A percentile compares a stretch with the other conserved stretches of the same genome.
Conservation (phyloP, 2,797 vertebrate genomes). For the Clarias fuscus region DNA sequence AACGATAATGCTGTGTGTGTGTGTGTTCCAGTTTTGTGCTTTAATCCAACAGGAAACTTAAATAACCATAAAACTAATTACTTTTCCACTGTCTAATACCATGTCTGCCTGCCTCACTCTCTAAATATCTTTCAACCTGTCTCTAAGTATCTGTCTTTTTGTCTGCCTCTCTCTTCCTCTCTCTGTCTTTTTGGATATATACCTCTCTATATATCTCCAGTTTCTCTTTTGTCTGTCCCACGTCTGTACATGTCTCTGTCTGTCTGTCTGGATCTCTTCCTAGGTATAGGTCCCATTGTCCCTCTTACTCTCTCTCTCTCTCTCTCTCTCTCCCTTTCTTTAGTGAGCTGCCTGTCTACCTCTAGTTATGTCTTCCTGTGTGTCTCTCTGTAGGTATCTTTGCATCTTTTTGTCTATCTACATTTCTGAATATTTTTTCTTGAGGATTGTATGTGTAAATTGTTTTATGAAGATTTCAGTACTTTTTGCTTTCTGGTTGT, state of each 20-base stretch:
- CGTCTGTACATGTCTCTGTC: not conserved
- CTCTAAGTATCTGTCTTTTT: not conserved
- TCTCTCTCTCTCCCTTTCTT: conserved; percentile 44
- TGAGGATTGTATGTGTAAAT: not conserved
- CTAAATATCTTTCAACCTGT: no score
- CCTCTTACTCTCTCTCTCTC: conserved; percentile 39
- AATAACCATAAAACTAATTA: conserved; percentile 13
- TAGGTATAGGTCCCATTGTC: not conserved
- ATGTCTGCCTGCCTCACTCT: not conserved
- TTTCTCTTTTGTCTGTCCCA: not conserved
- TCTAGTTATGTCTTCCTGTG: not conserved
- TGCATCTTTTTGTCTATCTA: not conserved
- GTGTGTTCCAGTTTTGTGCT: conserved; percentile 2
- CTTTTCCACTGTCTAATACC: conserved; percentile 8
- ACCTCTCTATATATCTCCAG: not conserved
- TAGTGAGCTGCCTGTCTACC: conserved; percentile 41
- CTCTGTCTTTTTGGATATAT: not conserved
- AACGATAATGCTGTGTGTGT: not conserved
- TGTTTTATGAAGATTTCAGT: not conserved
- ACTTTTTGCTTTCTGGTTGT: not conserved
- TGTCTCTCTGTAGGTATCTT: not conserved
- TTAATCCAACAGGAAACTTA: conserved; percentile 32
- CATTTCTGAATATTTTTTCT: not conserved
- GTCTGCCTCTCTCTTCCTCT: not conserved
- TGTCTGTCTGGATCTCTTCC: conserved; percentile 30